These are phyloP conservation scores for Meghimatium bilineatum DNA, from an alignment of 2,888 invertebrate species.

Conservation along the genomic window DNA sequence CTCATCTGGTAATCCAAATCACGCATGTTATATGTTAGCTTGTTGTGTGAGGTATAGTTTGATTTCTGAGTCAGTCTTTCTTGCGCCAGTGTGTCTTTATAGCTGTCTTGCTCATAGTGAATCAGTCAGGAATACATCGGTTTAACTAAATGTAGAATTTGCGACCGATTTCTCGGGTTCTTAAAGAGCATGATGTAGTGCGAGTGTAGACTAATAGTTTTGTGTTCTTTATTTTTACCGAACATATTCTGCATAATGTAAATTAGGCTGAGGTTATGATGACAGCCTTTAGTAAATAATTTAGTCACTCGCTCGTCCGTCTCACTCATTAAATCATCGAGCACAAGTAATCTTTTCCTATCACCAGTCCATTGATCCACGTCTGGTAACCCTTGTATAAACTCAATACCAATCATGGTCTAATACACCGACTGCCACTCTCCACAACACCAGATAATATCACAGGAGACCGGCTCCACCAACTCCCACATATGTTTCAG, in stretches of 20 bases:
- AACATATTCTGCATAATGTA: not conserved
- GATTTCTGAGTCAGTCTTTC: too few species aligned
- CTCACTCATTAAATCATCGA: not conserved
- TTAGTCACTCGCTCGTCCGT: not conserved
- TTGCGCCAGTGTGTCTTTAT: not conserved
- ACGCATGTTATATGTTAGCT: too few species aligned
- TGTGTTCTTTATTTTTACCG: slow-evolving; percentile 8
- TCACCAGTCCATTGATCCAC: not conserved
- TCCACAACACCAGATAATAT: not conserved
- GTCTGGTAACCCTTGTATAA: not conserved
- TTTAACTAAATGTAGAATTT: not conserved
- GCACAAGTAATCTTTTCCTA: not conserved
- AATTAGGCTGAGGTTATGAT: not conserved
- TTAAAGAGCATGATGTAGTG: not conserved
- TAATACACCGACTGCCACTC: not conserved
- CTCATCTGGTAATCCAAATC: too few species aligned
- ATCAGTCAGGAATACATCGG: not conserved
- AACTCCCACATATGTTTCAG: not conserved
- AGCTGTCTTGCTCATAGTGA: not conserved
- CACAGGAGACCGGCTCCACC: not conserved
- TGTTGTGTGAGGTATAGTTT: too few species aligned
- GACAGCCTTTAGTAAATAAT: slow-evolving; percentile 10
- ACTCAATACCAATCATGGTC: not conserved
- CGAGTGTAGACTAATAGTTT: not conserved
- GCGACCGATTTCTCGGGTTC: not conserved